Base-by-base conservation (phyloP, 2,888 invertebrate genomes). In the Volucella bombylans region DNA sequence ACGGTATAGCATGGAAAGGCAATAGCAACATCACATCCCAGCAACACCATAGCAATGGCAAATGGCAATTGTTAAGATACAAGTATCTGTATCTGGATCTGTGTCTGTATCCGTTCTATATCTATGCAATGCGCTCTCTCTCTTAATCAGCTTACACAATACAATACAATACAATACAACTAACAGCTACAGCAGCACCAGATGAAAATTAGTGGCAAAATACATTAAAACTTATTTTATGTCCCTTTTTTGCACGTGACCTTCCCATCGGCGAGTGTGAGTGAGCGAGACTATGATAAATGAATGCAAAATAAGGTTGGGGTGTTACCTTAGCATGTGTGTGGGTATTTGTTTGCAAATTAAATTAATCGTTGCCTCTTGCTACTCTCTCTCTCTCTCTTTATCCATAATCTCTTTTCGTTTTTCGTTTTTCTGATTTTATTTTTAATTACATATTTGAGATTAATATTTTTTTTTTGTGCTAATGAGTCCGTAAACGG, bases 281-380 rank as follows among this genome's bases (percentile, higher is more conserved):
- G 62, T 41, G 80, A 71, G 69, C 47, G 64, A 67, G 59, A 65
- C 59, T 18, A 62, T 62, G 57, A 38, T 55, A 43, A 65, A 49
- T 61, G 55, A 23, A 71, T 76, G 74, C 72, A 62, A 78, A 82
- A 59, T 15, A 50, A 57, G 50, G 62, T 61, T 81, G 76, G 76
- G 80, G 81, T 85, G 81, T 81, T 76, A 57, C 68, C 76, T 61
- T 57, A 72, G 57, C 50, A 38, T 77, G 72, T 72, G 76, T 85
- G 71, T 76, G 76, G 45, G 85, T 67, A 74, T 83, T 71, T 79
- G 57, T 69, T 83, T 80, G 78, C 78, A 78, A 82, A 82, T 82
- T 82, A 47, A 78, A 73, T 78, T 54, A 72, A 39, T 47, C 64
- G 55, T 38, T 45, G 23, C 4, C 8, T 45, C n/a, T 8, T 41